A percentile compares a stretch with the other conserved stretches of the same genome.
Conservation (phyloP, 2,888 invertebrate species). For the Chouioia cunea region DNA sequence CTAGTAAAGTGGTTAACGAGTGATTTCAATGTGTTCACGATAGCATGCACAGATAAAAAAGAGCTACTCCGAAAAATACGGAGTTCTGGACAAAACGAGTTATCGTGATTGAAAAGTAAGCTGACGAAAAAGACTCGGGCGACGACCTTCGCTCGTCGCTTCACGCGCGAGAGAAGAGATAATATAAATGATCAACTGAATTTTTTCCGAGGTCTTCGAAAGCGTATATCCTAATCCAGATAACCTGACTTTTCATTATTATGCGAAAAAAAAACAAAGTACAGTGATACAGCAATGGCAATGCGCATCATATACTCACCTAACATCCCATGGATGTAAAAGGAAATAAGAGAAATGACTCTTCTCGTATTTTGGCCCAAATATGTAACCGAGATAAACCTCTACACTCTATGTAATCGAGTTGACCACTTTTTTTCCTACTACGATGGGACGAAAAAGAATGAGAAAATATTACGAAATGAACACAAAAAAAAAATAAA, state of each 20-base stretch:
- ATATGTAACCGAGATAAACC: slow-evolving; percentile 26
- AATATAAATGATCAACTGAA: slow-evolving; percentile 18
- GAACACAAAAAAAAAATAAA: slow-evolving; percentile 39
- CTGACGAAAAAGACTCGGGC: slow-evolving; percentile 45
- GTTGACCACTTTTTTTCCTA: slow-evolving; percentile 64
- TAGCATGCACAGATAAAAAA: slow-evolving; percentile 56
- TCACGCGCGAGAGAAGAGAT: slow-evolving; percentile 51
- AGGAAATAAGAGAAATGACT: slow-evolving; percentile 35
- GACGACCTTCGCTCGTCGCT: slow-evolving; percentile 55
- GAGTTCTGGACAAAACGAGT: slow-evolving; percentile 23
- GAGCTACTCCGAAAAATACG: slow-evolving; percentile 43
- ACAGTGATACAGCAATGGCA: neutral
- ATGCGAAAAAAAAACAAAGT: slow-evolving; percentile 3
- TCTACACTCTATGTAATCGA: slow-evolving; percentile 55
- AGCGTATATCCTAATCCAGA: slow-evolving; percentile 26
- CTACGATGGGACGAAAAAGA: slow-evolving; percentile 49
- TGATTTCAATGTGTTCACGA: slow-evolving; percentile 62
- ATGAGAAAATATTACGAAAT: slow-evolving; percentile 27
- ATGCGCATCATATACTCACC: slow-evolving; percentile 30
- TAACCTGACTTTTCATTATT: slow-evolving; percentile 41
- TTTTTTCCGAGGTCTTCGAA: slow-evolving; percentile 37
- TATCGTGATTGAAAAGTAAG: slow-evolving; percentile 45
- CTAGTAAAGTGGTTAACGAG: slow-evolving; percentile 64
- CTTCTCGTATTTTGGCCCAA: slow-evolving; percentile 30
- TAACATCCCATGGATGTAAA: slow-evolving; percentile 49